Percentiles rank a stretch among this genome's conserved stretches.
Conservation (phyloP, 2,888 invertebrate genomes). For the Meloe dianella region DNA sequence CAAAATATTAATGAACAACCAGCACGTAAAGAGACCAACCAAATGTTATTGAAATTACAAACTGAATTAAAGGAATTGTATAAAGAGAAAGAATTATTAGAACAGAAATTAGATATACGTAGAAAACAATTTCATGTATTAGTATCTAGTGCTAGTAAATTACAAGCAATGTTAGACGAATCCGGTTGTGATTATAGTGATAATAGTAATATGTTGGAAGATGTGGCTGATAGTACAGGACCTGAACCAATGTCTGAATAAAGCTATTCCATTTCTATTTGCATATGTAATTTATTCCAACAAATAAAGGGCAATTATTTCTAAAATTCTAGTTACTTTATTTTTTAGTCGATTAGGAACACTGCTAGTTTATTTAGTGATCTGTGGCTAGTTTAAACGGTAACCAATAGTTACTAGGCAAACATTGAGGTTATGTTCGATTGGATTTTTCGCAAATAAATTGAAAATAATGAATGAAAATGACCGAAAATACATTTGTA, state of each 20-base stretch:
- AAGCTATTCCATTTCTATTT: no score
- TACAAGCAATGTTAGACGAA: conserved; percentile 77
- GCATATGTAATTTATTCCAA: no score
- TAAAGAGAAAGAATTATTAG: conserved; percentile 73
- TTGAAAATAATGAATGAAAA: conserved; percentile 9
- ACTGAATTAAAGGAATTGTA: conserved; percentile 75
- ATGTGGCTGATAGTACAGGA: conserved; percentile 54
- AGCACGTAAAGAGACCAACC: conserved; percentile 81
- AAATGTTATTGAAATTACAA: conserved; percentile 72
- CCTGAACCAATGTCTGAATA: conserved; percentile 57
- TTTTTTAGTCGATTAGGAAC: no score
- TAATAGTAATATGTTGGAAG: conserved; percentile 59
- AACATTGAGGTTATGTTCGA: neutral
- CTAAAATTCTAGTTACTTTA: neutral
- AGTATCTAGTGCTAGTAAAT: conserved; percentile 83
- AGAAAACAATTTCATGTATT: conserved; percentile 90
- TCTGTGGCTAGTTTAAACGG: no score
- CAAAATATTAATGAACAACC: conserved; percentile 91
- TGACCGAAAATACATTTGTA: conserved; percentile 60
- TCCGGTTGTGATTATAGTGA: conserved; percentile 58
- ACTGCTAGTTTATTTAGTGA: no score
- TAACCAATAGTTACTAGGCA: neutral
- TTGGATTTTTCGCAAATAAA: neutral
- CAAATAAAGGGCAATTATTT: conserved; percentile 10
- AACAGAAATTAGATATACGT: conserved; percentile 79